Evolutionary conservation across 2,797 vertebrate genomes (phyloP), one percentile per base, ranked within the genome.

Genomic region (Tolypeutes matacus): DNA sequence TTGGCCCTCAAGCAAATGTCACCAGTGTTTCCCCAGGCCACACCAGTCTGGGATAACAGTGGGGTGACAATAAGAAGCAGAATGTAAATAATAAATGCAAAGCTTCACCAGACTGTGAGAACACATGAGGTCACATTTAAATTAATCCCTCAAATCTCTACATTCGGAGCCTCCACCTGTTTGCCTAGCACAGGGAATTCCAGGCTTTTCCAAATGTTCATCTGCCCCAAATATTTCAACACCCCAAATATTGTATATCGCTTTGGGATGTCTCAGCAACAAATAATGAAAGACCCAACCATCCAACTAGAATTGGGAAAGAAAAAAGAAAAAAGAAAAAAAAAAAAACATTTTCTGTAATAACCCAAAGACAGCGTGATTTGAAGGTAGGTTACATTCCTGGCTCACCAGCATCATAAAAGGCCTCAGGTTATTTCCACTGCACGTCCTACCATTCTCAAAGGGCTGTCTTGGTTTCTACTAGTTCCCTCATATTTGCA

Each of bases 1-100:
- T 89, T 94, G 86, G 76, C 51, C 76, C 83, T 56, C 83, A 91
- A 82, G 62, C 72, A 95, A 95, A 96, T 91, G 93, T 91, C n/a
- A 0, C 29, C 53, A 49, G 23, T 12, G 0, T 81, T 93, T 96
- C 76, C 56, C 89, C 31, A 92, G 95, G 90, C 53, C 92, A 84
- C 34, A 53, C 7, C 39, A 91, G 69, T 82, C 62, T 91, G 88
- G 15, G 31, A 75, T 83, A 88, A 69, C 21, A 90, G 14, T 42
- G 29, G 31, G 70, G 34, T 76, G 42, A 75, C 27, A 72, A 23
- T 86, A 93, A 95, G 49, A 34, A 73, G 12, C 93, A 95, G 83
- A 91, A 94, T 69, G 62, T 34, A 89, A 84, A 65, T 77, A 51
- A 6, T 58, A 94, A 77, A 18, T 51, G 70, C 69, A 84, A 95